These are phyloP conservation scores for Cetonia aurata DNA, from an alignment of 2,888 invertebrate species.

Conservation along the genomic window DNA sequence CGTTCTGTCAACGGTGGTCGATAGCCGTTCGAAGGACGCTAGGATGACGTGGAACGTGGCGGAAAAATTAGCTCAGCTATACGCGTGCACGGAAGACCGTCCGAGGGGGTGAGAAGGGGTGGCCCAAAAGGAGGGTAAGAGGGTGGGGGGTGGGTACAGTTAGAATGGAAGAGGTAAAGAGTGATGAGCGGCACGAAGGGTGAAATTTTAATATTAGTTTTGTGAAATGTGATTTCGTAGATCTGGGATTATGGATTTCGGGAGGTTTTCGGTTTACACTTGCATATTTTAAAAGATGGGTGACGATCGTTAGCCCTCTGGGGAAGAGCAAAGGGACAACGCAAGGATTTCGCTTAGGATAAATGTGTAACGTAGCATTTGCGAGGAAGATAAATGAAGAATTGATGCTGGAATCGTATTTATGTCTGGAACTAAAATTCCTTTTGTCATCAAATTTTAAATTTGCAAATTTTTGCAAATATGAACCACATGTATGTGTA, in stretches of 20 bases:
- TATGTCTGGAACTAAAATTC: no score
- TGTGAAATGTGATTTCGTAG: constrained; percentile 61
- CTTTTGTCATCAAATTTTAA: no score
- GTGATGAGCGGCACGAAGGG: background rate
- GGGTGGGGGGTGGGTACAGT: constrained; percentile 1
- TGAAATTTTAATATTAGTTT: constrained; percentile 59
- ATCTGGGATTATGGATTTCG: constrained; percentile 61
- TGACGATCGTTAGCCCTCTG: background rate
- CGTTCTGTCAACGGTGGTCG: background rate
- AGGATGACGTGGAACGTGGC: constrained; percentile 14
- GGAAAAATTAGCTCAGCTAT: constrained; percentile 17
- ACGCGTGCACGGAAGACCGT: constrained; percentile 1
- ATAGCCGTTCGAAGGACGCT: background rate
- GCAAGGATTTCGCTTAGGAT: background rate
- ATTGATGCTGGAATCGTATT: background rate
- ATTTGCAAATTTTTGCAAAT: no score
- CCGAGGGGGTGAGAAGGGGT: background rate
- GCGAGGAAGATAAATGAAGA: background rate
- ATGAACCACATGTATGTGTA: no score
- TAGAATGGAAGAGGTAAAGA: background rate
- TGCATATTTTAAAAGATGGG: constrained; percentile 58
- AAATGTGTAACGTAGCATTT: constrained; percentile 7
- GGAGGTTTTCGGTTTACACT: constrained; percentile 56
- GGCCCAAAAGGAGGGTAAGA: background rate
- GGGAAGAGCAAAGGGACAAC: background rate